Percentiles rank a stretch among this genome's conserved stretches.
Conservation (phyloP, 1,140 invertebrate genomes). For the Helicoverpa zea region DNA sequence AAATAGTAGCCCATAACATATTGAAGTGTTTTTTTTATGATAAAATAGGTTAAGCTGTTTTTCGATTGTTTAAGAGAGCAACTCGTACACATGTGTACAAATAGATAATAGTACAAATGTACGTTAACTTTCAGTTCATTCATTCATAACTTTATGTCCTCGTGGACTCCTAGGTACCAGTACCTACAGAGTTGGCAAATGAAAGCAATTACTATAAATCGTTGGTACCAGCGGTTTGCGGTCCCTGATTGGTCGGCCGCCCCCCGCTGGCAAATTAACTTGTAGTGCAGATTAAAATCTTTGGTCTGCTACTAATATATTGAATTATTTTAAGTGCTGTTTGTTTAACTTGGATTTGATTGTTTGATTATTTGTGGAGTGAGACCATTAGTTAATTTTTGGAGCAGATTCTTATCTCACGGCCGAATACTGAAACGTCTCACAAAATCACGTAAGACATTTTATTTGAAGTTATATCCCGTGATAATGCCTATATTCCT, state of each 20-base stretch:
- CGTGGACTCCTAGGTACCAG: not conserved
- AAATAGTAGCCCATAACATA: too few species aligned
- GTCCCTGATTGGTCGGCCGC: not conserved
- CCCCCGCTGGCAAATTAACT: conserved; percentile 6
- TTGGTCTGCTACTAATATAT: not conserved
- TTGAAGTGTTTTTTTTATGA: too few species aligned
- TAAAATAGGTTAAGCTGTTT: too few species aligned
- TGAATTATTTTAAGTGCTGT: conserved; percentile 16
- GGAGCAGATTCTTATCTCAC: too few species aligned
- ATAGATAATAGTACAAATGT: too few species aligned
- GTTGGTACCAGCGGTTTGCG: not conserved
- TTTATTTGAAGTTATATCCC: too few species aligned
- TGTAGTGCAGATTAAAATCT: conserved; percentile 15
- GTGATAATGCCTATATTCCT: too few species aligned
- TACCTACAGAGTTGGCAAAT: not conserved
- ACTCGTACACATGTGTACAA: too few species aligned
- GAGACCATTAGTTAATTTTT: not conserved
- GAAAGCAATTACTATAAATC: conserved; percentile 15
- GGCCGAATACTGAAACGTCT: too few species aligned
- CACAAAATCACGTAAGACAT: too few species aligned
- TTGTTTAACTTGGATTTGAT: not conserved
- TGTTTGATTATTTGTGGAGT: not conserved
- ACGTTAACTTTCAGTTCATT: not conserved
- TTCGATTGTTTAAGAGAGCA: too few species aligned
- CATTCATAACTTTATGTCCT: not conserved